phyloP scores from a whole-genome alignment of 92 coral and sea anemone species.

The Meandrina meandrites region DNA sequence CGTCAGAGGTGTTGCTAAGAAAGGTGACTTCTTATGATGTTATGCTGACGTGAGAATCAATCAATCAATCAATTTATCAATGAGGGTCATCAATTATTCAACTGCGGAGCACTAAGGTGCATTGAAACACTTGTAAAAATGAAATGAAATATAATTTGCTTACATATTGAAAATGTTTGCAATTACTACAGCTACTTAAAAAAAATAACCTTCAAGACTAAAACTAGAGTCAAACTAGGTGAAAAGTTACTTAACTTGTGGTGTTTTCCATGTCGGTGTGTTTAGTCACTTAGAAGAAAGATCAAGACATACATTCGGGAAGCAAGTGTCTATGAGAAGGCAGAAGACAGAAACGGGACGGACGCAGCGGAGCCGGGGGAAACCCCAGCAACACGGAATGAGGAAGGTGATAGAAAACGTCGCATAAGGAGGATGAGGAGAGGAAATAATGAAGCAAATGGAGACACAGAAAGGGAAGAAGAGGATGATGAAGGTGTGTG shows the following conservation, averaged over 20 bases:
- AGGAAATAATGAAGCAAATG: conserved; percentile 35
- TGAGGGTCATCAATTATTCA: too few relatives aligned
- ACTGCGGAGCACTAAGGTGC: background rate
- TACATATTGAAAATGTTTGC: too few relatives aligned
- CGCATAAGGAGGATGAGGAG: conserved; percentile 20
- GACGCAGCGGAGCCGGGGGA: conserved; percentile 13
- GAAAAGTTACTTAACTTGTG: background rate
- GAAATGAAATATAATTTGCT: too few relatives aligned
- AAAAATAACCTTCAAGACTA: background rate
- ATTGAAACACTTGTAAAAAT: too few relatives aligned
- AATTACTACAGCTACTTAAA: background rate
- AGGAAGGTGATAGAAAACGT: background rate
- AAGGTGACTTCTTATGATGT: too few relatives aligned
- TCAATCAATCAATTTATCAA: background rate
- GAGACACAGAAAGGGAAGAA: conserved; percentile 41
- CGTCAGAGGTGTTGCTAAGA: too few relatives aligned
- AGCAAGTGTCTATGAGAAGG: conserved; percentile 32
- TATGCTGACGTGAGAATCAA: background rate
- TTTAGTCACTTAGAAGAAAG: conserved; percentile 40
- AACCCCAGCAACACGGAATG: conserved; percentile 29
- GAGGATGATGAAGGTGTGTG: conserved; percentile 33
- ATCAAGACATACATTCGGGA: conserved; percentile 33
- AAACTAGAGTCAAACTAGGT: background rate
- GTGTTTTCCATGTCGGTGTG: background rate
- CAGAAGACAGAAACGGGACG: conserved; percentile 34